Evolutionary conservation across 2,797 vertebrate genomes (phyloP).

Genomic region (Peromyscus aztecus): DNA sequence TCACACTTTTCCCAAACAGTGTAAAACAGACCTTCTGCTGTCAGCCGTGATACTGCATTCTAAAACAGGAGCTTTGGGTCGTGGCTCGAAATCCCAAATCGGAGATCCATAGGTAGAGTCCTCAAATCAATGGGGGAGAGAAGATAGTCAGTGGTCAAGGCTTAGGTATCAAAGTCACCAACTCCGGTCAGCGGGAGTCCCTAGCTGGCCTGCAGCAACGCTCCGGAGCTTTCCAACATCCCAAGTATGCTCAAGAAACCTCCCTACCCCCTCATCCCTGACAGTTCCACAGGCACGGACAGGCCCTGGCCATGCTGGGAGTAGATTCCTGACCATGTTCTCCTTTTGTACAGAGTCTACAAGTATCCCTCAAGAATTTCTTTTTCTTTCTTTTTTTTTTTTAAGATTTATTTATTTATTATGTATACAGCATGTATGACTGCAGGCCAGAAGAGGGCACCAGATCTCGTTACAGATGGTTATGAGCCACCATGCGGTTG

Average conservation of each 20-base stretch:
- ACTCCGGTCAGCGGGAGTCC: neutral
- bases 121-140: slow-evolving; percentile 80
- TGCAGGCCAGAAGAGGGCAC: no score
- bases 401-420: no score
- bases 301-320: neutral
- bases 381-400: no score
- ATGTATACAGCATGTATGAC: no score
- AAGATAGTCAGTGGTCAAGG: slow-evolving; percentile 53
- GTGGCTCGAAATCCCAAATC: slow-evolving; percentile 82
- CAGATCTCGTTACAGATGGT: no score
- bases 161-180: neutral
- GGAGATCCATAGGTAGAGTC: slow-evolving; percentile 76
- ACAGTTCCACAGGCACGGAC: no score
- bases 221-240: neutral
- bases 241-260: neutral
- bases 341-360: neutral
- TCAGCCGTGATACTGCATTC: slow-evolving; percentile 87
- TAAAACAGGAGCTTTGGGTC: slow-evolving; percentile 83
- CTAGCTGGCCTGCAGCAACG: neutral
- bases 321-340: neutral
- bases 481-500: no score
- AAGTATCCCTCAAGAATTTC: neutral
- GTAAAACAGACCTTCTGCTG: slow-evolving; percentile 83
- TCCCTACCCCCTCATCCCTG: neutral
- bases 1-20: neutral